phyloP scores from a whole-genome alignment of 1,140 invertebrate genomes.

The Drosophila serrata region DNA sequence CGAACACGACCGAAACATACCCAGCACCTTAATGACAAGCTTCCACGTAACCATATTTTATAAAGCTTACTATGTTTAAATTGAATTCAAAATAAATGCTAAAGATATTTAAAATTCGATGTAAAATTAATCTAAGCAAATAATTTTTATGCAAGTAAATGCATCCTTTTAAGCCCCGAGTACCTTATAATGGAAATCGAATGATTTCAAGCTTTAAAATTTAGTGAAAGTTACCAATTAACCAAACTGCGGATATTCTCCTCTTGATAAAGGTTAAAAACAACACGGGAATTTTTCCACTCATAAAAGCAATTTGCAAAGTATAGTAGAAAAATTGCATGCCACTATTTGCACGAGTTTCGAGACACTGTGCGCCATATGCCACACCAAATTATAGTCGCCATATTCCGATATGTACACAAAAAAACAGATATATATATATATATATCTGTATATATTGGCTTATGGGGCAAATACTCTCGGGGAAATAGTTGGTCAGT shows the following conservation, averaged over 20 bases:
- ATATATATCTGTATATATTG: background rate
- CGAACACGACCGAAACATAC: conserved; percentile 4
- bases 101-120: no score
- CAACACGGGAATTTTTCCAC: conserved; percentile 10
- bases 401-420: conserved; percentile 13
- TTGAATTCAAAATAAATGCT: no score
- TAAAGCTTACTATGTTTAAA: background rate
- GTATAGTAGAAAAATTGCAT: conserved; percentile 23
- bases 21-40: background rate
- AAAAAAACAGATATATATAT: conserved; percentile 1
- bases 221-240: background rate
- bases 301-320: conserved; percentile 12
- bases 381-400: conserved; percentile 33
- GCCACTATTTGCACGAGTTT: background rate
- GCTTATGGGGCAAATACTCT: conserved; percentile 30
- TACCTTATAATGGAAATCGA: background rate
- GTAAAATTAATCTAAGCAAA: no score
- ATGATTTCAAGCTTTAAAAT: background rate
- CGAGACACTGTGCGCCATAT: conserved; percentile 4
- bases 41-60: background rate
- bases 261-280: background rate
- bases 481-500: conserved; percentile 28
- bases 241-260: background rate
- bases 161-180: no score
- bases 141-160: no score